Evolutionary conservation across 2,113 vertebrate species (phyloP), one percentile per base, ranked within the genome.

Genomic region (Aleadryas rufinucha): DNA sequence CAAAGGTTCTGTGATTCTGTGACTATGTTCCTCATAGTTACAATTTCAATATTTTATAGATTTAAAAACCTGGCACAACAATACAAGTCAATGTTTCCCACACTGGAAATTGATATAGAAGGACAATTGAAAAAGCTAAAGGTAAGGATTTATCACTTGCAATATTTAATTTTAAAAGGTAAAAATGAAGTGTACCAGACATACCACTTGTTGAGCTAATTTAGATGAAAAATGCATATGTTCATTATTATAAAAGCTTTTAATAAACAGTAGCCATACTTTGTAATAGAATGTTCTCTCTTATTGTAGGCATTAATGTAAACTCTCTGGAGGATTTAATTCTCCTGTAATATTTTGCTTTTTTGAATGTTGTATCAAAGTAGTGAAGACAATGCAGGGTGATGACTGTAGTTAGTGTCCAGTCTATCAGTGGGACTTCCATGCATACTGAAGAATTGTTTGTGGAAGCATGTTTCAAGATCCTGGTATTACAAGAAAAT

Each of bases 51-150:
- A 17, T 87, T 86, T 95, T 97, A 70, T 92, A 99, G 99, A 89
- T 99, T 99, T 98, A 99, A 99, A 98, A 99, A 98, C 91, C 98
- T 99, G 75, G 99, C 99, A 56, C 98, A 97, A 49, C 99, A 99
- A 65, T 98, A 99, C 97, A 99, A 99, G 88, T 98, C 99, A 94
- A 99, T 99, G 99, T 99, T 99, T 95, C 98, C 99, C 28, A 85
- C 98, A 31, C 77, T 99, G 97, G 99, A 98, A 70, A 97, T 99
- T 68, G 99, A 99, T 22, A 57, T 96, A 53, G 99, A 99, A 42
- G 98, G 98, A 57, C 99, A 99, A 80, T 82, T 99, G 95, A 99
- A 98, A 91, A 99, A 98, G 95, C 98, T 99, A 59, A 99, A 99
- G 98, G 99, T 99, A 97, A 85, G 59, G 27, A 28, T 16, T 84